A percentile compares a stretch with the other conserved stretches of the same genome.
These are phyloP conservation scores for Heliconius himera DNA, from an alignment of 1,140 invertebrate genomes.

Conservation along the genomic window DNA sequence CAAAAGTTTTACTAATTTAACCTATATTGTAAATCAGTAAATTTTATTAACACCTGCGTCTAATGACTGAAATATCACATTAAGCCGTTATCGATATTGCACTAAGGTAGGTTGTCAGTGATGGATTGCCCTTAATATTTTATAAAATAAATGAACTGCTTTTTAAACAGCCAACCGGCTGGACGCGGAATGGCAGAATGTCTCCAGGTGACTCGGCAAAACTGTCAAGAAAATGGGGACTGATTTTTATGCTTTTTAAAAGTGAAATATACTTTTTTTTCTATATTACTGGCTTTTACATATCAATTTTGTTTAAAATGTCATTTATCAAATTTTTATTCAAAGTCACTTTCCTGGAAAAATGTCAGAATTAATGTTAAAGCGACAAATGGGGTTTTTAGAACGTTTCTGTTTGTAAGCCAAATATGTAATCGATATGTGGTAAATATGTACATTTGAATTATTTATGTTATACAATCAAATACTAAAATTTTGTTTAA, in stretches of 20 bases:
- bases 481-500: background rate
- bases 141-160: conserved; percentile 72
- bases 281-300: background rate
- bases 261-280: conserved; percentile 28
- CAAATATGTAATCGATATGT: background rate
- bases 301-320: conserved; percentile 14
- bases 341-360: background rate
- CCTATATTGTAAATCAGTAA: background rate
- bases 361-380: background rate
- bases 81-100: conserved; percentile 58
- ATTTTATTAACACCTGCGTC: conserved; percentile 29
- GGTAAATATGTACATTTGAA: background rate
- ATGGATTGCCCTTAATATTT: conserved; percentile 67
- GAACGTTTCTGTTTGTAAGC: background rate
- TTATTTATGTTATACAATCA: background rate
- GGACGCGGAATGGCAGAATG: conserved; percentile 51
- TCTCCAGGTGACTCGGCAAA: conserved; percentile 54
- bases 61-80: conserved; percentile 41
- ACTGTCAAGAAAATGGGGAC: conserved; percentile 48
- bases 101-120: conserved; percentile 63
- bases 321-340: background rate
- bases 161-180: conserved; percentile 62
- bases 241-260: conserved; percentile 47
- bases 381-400: background rate
- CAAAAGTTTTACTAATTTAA: too few relatives aligned